phyloP scores from a whole-genome alignment of 2,888 invertebrate species.

The Drosophila meridiana region DNA sequence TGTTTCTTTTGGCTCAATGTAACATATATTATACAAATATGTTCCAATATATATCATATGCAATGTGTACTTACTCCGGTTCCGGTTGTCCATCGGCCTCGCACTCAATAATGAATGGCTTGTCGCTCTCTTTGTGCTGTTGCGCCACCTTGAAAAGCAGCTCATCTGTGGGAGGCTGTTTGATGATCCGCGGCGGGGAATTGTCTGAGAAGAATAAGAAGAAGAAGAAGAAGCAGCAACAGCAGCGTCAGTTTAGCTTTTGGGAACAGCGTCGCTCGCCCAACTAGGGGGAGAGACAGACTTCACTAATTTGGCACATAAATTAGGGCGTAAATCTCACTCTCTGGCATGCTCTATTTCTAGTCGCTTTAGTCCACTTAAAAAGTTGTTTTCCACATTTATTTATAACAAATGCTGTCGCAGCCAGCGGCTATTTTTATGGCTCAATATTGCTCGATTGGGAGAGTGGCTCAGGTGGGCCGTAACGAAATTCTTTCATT shows the following conservation, averaged over 20 bases:
- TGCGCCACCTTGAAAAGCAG: slow-evolving; percentile 95
- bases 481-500: slow-evolving; percentile 7
- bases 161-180: slow-evolving; percentile 96
- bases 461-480: slow-evolving; percentile 28
- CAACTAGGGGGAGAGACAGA: slow-evolving; percentile 1
- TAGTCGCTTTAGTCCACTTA: slow-evolving; percentile 15
- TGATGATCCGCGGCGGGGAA: slow-evolving; percentile 95
- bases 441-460: slow-evolving; percentile 11
- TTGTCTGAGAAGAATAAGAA: slow-evolving; percentile 87
- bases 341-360: slow-evolving; percentile 19
- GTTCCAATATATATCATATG: not conserved
- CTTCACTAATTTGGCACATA: slow-evolving; percentile 44
- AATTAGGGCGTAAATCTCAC: slow-evolving; percentile 31
- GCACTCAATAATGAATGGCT: slow-evolving; percentile 97
- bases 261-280: not conserved
- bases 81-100: slow-evolving; percentile 98
- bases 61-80: slow-evolving; percentile 90
- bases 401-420: slow-evolving; percentile 37
- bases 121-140: slow-evolving; percentile 93
- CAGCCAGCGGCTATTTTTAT: slow-evolving; percentile 34
- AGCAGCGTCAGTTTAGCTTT: not conserved
- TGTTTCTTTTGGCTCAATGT: not conserved
- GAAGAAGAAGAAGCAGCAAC: not conserved
- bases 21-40: not conserved
- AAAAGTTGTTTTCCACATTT: slow-evolving; percentile 32